Evolutionary conservation across 2,113 vertebrate species (phyloP), one percentile per base, ranked within the genome.

Genomic region (Callospermophilus lateralis): DNA sequence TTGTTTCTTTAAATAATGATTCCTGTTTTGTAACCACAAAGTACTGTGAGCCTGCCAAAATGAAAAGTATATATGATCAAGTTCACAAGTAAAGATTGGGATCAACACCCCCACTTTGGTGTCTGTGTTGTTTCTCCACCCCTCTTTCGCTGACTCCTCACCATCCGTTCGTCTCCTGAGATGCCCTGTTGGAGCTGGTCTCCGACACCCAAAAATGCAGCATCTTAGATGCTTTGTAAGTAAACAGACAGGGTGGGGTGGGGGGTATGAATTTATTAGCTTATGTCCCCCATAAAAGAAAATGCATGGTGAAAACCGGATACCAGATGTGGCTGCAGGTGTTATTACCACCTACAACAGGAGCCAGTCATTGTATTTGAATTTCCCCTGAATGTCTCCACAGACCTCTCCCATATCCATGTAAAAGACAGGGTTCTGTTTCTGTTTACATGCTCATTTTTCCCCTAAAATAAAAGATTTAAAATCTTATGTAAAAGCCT

Each of bases 241-340:
- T 70, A 28, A 87, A 80, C 12, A 63, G 61, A 94, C 55, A 95
- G 96, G 63, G 84, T 0, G 19, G 55, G 81, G 92, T 9, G 45
- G 45, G 45, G 45, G 45, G 8, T 97, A 96, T 5, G 51, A 55
- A 94, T 95, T 97, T 93, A 85, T 98, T 80, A 91, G 85, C 87
- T 95, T 96, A 81, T 97, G 97, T 98, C 39, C 70, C 96, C 94
- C 72, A 97, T 97, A 90, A 95, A 97, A 97, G 97, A 97, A 97
- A 98, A 96, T 28, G 80, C 68, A 51, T 97, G 90, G 95, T 96
- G 93, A 97, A 97, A 70, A 97, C 58, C 96, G 96, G 96, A 96
- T 97, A 97, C 91, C 96, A 97, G 85, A 85, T 97, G 92, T 81
- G 97, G 90, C 97, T 86, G 90, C 94, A 26, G 39, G 70, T 34